A percentile compares a stretch with the other conserved stretches of the same genome.
These are phyloP conservation scores for Apostichopus leukothele DNA, from an alignment of 53 echinoderm and acorn worm genomes.

Conservation along the genomic window DNA sequence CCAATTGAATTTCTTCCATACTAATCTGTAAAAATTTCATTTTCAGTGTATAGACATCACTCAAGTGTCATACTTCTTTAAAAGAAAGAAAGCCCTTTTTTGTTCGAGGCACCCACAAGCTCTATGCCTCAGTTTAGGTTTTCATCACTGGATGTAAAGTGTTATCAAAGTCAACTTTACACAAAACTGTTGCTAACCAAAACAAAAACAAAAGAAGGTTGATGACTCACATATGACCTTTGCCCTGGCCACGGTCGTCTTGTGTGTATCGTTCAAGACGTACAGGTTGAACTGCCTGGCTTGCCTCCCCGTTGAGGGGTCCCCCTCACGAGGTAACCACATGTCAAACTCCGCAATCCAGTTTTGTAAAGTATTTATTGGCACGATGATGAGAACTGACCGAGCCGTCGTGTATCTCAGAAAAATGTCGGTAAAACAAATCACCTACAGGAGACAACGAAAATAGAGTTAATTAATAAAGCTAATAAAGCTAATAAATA, in stretches of 20 bases:
- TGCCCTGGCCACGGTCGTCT: constrained; percentile 80
- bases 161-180: too few relatives aligned
- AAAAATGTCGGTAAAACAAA: constrained; percentile 76
- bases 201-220: too few relatives aligned
- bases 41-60: too few relatives aligned
- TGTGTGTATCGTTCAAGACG: constrained; percentile 80
- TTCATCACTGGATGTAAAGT: too few relatives aligned
- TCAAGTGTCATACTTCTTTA: too few relatives aligned
- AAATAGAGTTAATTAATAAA: not conserved
- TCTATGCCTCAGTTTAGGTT: too few relatives aligned
- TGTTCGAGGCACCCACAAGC: too few relatives aligned
- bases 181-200: too few relatives aligned
- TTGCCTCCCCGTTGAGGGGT: constrained; percentile 17
- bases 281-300: constrained; percentile 68
- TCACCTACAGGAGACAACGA: constrained; percentile 49
- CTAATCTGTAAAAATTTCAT: too few relatives aligned
- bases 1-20: too few relatives aligned
- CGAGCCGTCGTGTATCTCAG: constrained; percentile 74
- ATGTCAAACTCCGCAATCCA: constrained; percentile 97
- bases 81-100: too few relatives aligned
- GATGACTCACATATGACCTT: constrained; percentile 80
- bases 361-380: constrained; percentile 97
- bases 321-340: constrained; percentile 75
- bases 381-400: constrained; percentile 84
- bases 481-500: too few relatives aligned